Base-by-base conservation (phyloP, 2,113 vertebrate species). In the Chauna torquata region DNA sequence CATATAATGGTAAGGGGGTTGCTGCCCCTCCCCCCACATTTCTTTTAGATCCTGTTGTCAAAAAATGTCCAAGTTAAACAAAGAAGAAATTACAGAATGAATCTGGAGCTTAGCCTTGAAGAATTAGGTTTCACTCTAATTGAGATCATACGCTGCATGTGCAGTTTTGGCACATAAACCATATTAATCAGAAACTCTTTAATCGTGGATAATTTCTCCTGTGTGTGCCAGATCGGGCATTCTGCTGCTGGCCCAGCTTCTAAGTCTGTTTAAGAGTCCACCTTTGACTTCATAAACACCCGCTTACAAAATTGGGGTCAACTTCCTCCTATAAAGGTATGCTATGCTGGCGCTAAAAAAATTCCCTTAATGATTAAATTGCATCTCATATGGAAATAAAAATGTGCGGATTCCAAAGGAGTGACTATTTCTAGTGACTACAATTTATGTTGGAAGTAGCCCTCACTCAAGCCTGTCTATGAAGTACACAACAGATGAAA, bases 91-190 rank as follows among this genome's bases (percentile, higher is more conserved):
- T 98, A 97, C 97, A 97, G 97, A 96, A 98, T 96, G 98, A 98
- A 98, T 97, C 92, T 98, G 97, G 97, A 98, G 93, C 88, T 93
- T 94, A 97, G 98, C 98, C 98, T 98, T 98, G 98, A 98, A 98
- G 98, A 98, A 98, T 99, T 97, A 96, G 97, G 98, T 98, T 99
- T 99, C 98, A 98, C 91, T 96, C 98, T 99, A 99, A 99, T 99
- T 99, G 98, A 98, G 98, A 98, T 99, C 98, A 99, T 98, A 98
- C 98, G 97, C 97, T 65, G 97, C 98, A 98, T 98, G 98, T 98
- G 98, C 97, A 98, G 96, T 97, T 98, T 98, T 98, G 98, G 98
- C 98, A 98, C 98, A 98, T 98, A 97, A 92, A 95, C 97, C 98
- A 96, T 97, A 98, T 98, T 98, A 99, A 98, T 99, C 98, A 99